Conservation (phyloP, 2,113 vertebrate species). For the Galemys pyrenaicus region DNA sequence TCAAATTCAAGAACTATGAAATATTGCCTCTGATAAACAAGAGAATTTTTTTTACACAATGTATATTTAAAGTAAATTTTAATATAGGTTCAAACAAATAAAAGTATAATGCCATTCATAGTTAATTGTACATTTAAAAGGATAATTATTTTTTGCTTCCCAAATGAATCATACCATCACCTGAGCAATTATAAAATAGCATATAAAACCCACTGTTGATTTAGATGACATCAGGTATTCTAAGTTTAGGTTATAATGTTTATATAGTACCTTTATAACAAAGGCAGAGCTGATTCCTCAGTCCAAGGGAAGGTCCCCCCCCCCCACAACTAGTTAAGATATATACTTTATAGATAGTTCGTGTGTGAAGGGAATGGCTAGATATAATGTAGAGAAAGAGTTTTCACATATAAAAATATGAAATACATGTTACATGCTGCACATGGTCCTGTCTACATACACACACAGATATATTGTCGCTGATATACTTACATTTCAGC, state of each 20-base stretch:
- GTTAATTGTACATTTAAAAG: constrained; percentile 46
- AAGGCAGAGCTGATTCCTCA: not conserved
- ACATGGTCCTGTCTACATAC: not conserved
- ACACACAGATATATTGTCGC: not conserved
- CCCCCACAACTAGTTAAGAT: not conserved
- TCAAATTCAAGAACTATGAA: constrained; percentile 14
- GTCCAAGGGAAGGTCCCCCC: not conserved
- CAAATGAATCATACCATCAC: constrained; percentile 46
- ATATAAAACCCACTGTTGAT: constrained; percentile 30
- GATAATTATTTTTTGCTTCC: constrained; percentile 40
- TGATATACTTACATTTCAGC: not conserved
- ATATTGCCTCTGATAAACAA: constrained; percentile 22
- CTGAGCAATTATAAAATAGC: constrained; percentile 31
- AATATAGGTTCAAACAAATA: constrained; percentile 39
- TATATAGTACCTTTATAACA: constrained; percentile 39
- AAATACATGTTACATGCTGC: not conserved
- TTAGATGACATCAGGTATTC: constrained; percentile 22
- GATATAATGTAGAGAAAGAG: not conserved
- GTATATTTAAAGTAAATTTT: constrained; percentile 2
- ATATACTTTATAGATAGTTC: not conserved
- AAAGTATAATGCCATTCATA: constrained; percentile 29
- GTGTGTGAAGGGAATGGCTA: not conserved
- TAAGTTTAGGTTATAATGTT: constrained; percentile 26
- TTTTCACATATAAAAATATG: not conserved
- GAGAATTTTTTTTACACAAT: not conserved